Evolutionary conservation across 2,797 vertebrate species (phyloP).

Genomic region (Ciconia nigra): DNA sequence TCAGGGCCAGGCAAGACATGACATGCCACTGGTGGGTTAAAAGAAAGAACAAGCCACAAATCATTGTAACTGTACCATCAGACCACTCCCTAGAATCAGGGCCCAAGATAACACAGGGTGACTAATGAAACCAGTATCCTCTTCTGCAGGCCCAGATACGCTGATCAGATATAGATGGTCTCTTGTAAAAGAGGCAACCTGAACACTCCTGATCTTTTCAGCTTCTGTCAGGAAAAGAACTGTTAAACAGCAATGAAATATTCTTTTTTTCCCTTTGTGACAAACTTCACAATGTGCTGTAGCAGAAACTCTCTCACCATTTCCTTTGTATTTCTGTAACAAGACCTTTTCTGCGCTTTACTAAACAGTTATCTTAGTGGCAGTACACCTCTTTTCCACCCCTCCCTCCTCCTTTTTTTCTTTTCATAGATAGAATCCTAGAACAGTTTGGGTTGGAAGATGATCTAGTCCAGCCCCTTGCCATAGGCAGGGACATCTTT

Average conservation of each 20-base stretch:
- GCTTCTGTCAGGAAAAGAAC: background rate
- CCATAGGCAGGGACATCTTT: background rate
- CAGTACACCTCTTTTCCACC: background rate
- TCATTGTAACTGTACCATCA: background rate
- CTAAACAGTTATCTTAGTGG: background rate
- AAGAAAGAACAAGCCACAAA: background rate
- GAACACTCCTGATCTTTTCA: background rate
- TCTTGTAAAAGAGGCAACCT: background rate
- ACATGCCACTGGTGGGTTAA: background rate
- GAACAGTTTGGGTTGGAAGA: background rate
- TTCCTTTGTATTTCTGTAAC: background rate
- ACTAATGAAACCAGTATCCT: background rate
- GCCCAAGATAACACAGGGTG: background rate
- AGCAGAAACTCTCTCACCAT: background rate
- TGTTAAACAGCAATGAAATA: background rate
- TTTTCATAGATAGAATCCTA: background rate
- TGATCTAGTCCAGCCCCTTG: background rate
- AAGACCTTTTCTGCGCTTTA: background rate
- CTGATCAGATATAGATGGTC: background rate
- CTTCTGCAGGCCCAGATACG: background rate
- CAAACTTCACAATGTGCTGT: background rate
- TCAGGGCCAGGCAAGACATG: background rate
- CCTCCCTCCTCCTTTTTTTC: background rate
- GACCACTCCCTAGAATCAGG: background rate
- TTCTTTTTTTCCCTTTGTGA: background rate